phyloP scores from a whole-genome alignment of 2,797 vertebrate species.

The Enteromius afrohamiltoni region DNA sequence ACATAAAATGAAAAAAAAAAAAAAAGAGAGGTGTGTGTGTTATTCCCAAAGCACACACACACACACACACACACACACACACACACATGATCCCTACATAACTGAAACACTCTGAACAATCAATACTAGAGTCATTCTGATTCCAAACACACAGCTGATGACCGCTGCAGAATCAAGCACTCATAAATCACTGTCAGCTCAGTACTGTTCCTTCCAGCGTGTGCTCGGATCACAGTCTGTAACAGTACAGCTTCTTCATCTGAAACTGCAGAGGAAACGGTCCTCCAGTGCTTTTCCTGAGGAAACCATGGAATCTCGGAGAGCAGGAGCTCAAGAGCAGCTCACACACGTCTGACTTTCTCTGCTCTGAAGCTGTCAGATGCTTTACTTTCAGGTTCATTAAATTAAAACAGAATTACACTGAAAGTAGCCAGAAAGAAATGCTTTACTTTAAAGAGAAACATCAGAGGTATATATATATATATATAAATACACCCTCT shows the following conservation, averaged over 20 bases:
- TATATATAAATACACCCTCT: no score
- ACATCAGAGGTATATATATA: no score
- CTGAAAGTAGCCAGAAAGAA: not conserved
- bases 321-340: not conserved
- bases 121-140: not conserved
- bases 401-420: not conserved
- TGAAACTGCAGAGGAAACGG: constrained; percentile 6
- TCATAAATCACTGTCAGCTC: not conserved
- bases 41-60: not conserved
- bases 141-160: not conserved
- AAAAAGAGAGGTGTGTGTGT: not conserved
- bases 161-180: not conserved
- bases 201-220: not conserved
- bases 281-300: not conserved
- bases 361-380: not conserved
- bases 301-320: constrained; percentile 22
- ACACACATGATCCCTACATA: not conserved
- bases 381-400: not conserved
- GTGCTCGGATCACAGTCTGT: constrained; percentile 4
- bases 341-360: not conserved
- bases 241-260: not conserved
- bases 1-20: not conserved
- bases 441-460: no score
- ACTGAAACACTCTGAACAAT: not conserved
- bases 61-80: not conserved